phyloP scores from a whole-genome alignment of 2,113 vertebrate species.

The Lamprologus lemairii region DNA sequence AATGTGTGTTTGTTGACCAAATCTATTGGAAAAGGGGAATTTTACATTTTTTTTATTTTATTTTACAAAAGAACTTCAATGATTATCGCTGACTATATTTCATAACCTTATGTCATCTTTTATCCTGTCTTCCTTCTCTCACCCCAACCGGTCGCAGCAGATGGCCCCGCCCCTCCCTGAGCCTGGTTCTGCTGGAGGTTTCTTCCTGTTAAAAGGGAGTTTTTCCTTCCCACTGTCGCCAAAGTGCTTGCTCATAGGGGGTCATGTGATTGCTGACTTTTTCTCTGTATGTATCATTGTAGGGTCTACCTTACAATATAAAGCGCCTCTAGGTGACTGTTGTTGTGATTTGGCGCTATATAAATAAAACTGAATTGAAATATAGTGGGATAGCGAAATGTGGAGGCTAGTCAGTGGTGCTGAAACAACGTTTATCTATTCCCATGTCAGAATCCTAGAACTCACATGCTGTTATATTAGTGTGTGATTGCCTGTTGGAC shows the following conservation, averaged over 20 bases:
- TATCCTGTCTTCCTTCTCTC: neutral
- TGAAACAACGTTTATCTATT: neutral
- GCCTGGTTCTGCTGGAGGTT: neutral
- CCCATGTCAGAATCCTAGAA: neutral
- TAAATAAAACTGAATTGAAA: neutral
- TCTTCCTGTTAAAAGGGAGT: neutral
- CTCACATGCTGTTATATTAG: neutral
- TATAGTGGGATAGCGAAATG: neutral
- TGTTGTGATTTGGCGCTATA: neutral
- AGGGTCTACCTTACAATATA: neutral
- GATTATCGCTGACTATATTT: neutral
- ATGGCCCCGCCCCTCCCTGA: neutral
- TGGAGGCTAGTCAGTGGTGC: neutral
- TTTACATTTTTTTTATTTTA: neutral
- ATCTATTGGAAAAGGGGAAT: neutral
- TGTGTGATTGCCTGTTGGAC: neutral
- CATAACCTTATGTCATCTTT: neutral
- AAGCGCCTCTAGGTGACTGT: neutral
- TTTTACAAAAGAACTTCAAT: neutral
- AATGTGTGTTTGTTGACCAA: neutral
- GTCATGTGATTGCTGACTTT: neutral
- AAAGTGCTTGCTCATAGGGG: neutral
- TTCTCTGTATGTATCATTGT: accelerated
- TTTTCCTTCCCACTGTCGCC: neutral
- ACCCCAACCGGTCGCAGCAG: accelerated